Conservation (phyloP, 2,888 invertebrate genomes). For the Antheraea assamensis region DNA sequence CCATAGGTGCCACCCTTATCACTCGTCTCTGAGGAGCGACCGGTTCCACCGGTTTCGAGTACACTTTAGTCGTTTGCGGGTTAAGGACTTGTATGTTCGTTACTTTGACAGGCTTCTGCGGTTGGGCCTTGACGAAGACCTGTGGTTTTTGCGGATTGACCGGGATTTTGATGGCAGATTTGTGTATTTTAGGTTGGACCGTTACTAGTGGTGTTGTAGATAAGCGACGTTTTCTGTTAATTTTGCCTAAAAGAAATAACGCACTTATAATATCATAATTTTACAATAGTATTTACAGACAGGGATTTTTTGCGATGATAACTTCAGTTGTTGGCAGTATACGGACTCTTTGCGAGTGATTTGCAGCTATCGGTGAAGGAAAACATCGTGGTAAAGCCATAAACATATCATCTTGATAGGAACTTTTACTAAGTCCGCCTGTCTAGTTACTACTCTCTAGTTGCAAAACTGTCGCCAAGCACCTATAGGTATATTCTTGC, state of each 20-base stretch:
- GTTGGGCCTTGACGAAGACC: constrained; percentile 72
- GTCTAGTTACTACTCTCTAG: no score
- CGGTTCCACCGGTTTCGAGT: constrained; percentile 72
- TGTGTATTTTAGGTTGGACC: constrained; percentile 72
- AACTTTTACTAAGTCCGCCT: no score
- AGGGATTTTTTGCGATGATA: not conserved
- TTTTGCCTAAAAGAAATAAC: constrained; percentile 55
- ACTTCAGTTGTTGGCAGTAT: not conserved
- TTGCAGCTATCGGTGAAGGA: no score
- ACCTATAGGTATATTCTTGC: no score
- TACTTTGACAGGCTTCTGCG: constrained; percentile 70
- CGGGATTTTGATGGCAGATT: constrained; percentile 61
- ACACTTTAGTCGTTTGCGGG: constrained; percentile 67
- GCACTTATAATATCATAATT: not conserved
- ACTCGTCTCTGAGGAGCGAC: constrained; percentile 72
- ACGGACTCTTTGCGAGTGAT: not conserved
- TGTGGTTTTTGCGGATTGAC: constrained; percentile 66
- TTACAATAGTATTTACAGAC: not conserved
- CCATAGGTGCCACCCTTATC: constrained; percentile 73
- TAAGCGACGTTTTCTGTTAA: constrained; percentile 71
- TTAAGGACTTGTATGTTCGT: constrained; percentile 73
- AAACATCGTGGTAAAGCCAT: no score
- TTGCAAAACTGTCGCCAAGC: no score
- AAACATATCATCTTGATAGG: no score
- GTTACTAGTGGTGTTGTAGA: constrained; percentile 67